Conservation (phyloP, 2,888 invertebrate genomes). For the Cephus sareptanus region DNA sequence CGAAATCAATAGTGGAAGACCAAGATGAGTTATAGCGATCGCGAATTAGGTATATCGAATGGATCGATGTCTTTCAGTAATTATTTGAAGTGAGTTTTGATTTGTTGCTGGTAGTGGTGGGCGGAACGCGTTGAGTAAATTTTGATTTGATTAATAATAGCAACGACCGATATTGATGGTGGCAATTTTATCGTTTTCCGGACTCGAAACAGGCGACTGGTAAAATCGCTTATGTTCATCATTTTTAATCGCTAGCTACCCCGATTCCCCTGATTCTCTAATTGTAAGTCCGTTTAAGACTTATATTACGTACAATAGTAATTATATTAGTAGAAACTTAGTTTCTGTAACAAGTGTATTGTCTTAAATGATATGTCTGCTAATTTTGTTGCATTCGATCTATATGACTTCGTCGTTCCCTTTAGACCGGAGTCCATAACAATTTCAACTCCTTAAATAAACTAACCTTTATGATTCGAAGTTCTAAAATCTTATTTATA, state of each 20-base stretch:
- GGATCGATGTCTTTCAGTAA: neutral
- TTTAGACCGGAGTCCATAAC: neutral
- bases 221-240: neutral
- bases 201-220: neutral
- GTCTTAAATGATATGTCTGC: slow-evolving; percentile 66
- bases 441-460: slow-evolving; percentile 44
- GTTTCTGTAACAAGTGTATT: slow-evolving; percentile 65
- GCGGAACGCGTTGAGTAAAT: neutral
- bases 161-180: neutral
- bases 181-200: neutral
- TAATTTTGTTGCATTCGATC: slow-evolving; percentile 57
- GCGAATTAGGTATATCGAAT: neutral
- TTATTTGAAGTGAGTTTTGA: neutral
- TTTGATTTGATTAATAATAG: neutral
- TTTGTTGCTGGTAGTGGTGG: neutral
- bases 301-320: slow-evolving; percentile 55
- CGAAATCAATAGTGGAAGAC: neutral
- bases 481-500: slow-evolving; percentile 41
- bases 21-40: neutral
- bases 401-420: slow-evolving; percentile 16
- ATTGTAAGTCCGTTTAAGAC: slow-evolving; percentile 39
- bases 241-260: slow-evolving; percentile 30
- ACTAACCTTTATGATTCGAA: slow-evolving; percentile 50
- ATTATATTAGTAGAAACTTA: slow-evolving; percentile 63
- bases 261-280: slow-evolving; percentile 34